Conservation (phyloP, 2,888 invertebrate genomes). For the Podotricha telesiphe region DNA sequence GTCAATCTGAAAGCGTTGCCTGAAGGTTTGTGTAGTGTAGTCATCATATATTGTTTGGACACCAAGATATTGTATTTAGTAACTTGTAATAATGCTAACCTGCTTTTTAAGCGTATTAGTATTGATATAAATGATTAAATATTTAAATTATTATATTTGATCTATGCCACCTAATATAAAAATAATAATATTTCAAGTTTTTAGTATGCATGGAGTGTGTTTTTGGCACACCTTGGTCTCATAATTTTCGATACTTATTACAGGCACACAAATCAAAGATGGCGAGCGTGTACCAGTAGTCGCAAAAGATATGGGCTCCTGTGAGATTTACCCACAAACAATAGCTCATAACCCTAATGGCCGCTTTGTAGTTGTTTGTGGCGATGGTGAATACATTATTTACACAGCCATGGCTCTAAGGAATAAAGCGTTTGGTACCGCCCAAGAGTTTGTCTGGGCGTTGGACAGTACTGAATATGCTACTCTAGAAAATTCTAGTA, state of each 20-base stretch:
- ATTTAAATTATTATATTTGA: too few species aligned
- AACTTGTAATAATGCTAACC: too few species aligned
- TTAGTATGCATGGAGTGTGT: too few species aligned
- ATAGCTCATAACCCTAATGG: slow-evolving; percentile 99
- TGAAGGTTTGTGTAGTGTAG: slow-evolving; percentile 78
- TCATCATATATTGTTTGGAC: not conserved
- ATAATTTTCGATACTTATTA: not conserved
- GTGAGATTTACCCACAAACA: slow-evolving; percentile 99
- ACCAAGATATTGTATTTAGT: too few species aligned
- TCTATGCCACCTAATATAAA: too few species aligned
- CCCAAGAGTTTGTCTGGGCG: slow-evolving; percentile 99
- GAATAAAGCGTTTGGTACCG: slow-evolving; percentile 99
- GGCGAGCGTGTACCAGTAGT: slow-evolving; percentile 96
- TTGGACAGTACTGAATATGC: slow-evolving; percentile 97
- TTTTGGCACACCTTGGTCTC: too few species aligned
- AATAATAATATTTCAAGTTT: too few species aligned
- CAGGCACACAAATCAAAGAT: slow-evolving; percentile 90
- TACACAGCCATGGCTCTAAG: slow-evolving; percentile 99
- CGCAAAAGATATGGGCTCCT: slow-evolving; percentile 99
- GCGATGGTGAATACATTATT: slow-evolving; percentile 99
- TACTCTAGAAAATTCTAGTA: slow-evolving; percentile 93
- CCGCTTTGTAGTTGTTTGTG: slow-evolving; percentile 95
- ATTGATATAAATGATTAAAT: too few species aligned
- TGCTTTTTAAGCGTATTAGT: too few species aligned
- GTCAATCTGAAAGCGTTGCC: slow-evolving; percentile 94